Conservation (phyloP, 1,140 invertebrate species). For the Lasaia peninsularis region DNA sequence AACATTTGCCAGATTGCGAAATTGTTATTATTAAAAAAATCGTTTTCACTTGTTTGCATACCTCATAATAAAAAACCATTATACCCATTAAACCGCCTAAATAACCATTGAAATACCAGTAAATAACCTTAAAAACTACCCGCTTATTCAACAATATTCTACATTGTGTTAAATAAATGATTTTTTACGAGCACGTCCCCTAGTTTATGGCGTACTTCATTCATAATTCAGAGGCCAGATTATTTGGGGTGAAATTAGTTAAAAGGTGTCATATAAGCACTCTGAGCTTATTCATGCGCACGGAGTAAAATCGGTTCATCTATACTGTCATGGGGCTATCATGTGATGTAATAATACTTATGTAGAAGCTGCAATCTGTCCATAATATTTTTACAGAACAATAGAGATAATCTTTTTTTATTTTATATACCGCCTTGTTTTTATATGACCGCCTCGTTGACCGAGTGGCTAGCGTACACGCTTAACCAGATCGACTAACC, state of each 20-base stretch:
- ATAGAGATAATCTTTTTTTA: too few relatives aligned
- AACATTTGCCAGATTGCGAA: too few relatives aligned
- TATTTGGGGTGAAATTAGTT: constrained; percentile 42
- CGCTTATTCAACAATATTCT: neutral
- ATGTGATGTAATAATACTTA: constrained; percentile 11
- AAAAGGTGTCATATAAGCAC: constrained; percentile 35
- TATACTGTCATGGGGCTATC: constrained; percentile 22
- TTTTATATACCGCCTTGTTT: too few relatives aligned
- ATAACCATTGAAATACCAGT: neutral
- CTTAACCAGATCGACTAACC: too few relatives aligned
- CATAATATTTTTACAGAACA: constrained; percentile 1
- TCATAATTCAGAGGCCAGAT: constrained; percentile 26
- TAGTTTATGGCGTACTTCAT: constrained; percentile 13
- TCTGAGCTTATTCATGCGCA: constrained; percentile 26
- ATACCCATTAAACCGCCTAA: too few relatives aligned
- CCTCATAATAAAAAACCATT: too few relatives aligned
- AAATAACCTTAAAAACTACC: neutral
- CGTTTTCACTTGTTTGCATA: too few relatives aligned
- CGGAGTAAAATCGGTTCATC: constrained; percentile 26
- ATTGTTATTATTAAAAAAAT: too few relatives aligned
- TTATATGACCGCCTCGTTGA: too few relatives aligned
- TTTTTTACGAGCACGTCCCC: neutral
- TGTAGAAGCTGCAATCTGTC: neutral
- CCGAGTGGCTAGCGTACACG: too few relatives aligned
- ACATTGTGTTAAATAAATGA: neutral